Evolutionary conservation across 2,888 invertebrate species (phyloP).

Genomic region (Tortricodes alternella): DNA sequence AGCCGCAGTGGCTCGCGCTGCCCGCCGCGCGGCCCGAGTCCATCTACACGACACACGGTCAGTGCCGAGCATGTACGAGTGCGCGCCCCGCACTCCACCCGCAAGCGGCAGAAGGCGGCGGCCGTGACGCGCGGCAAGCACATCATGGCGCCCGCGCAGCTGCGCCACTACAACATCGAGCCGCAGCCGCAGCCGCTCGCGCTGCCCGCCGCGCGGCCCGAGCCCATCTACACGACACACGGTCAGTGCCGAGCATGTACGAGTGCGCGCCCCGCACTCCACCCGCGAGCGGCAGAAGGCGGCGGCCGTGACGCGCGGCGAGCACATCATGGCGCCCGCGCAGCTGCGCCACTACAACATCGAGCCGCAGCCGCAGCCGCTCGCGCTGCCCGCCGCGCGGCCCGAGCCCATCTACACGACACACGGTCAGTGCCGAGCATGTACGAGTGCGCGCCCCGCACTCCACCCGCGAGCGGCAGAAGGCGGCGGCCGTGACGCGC

Average conservation of each 20-base stretch:
- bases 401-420: constrained; percentile 61
- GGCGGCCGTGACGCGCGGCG: constrained; percentile 83
- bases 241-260: constrained; percentile 45
- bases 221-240: constrained; percentile 64
- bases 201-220: constrained; percentile 39
- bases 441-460: constrained; percentile 93
- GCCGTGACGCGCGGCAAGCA: constrained; percentile 88
- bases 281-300: not conserved
- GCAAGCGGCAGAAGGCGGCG: not conserved
- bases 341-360: constrained; percentile 68
- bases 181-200: constrained; percentile 35
- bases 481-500: constrained; percentile 91
- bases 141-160: constrained; percentile 76
- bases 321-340: constrained; percentile 84
- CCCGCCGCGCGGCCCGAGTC: constrained; percentile 47
- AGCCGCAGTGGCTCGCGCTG: constrained; percentile 29
- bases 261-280: not conserved
- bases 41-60: constrained; percentile 64
- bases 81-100: not conserved
- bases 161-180: constrained; percentile 62
- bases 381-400: constrained; percentile 33
- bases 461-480: constrained; percentile 93
- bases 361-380: constrained; percentile 39
- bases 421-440: constrained; percentile 51
- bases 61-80: constrained; percentile 34